phyloP scores from a whole-genome alignment of 2,797 vertebrate genomes.

The Varecia variegata region DNA sequence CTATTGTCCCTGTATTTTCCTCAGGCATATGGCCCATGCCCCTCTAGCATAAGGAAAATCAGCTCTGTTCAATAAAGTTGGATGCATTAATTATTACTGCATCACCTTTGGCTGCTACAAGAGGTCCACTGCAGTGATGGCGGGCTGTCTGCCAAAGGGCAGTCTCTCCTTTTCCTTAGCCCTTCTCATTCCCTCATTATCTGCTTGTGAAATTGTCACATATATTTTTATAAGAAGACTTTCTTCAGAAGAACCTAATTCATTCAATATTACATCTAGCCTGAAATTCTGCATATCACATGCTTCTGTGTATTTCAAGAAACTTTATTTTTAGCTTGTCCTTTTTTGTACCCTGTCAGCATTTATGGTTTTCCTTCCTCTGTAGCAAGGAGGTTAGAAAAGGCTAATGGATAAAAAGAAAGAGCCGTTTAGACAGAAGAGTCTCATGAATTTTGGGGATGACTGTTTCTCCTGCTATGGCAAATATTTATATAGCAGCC shows the following conservation, averaged over 20 bases:
- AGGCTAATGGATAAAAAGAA: conserved; percentile 12
- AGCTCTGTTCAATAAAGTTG: conserved; percentile 66
- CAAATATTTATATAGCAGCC: neutral
- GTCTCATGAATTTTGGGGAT: neutral
- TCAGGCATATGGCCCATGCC: conserved; percentile 35
- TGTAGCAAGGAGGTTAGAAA: conserved; percentile 27
- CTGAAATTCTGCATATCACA: conserved; percentile 61
- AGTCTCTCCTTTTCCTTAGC: conserved; percentile 71
- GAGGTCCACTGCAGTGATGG: conserved; percentile 51
- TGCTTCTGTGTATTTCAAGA: conserved; percentile 68
- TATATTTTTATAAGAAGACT: conserved; percentile 68
- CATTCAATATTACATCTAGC: conserved; percentile 73
- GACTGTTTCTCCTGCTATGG: neutral
- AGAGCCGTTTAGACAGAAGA: neutral
- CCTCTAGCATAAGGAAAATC: conserved; percentile 63
- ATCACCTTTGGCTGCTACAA: conserved; percentile 57
- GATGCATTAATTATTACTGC: conserved; percentile 73
- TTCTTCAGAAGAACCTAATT: conserved; percentile 69
- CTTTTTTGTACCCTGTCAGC: conserved; percentile 78
- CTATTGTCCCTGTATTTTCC: conserved; percentile 67
- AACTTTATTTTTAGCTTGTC: conserved; percentile 75
- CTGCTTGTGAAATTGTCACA: conserved; percentile 79
- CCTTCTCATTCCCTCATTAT: conserved; percentile 78
- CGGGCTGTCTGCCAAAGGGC: conserved; percentile 74
- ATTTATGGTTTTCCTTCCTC: conserved; percentile 23